phyloP scores from a whole-genome alignment of 1,140 invertebrate genomes.

The Schlechtendalia chinensis region DNA sequence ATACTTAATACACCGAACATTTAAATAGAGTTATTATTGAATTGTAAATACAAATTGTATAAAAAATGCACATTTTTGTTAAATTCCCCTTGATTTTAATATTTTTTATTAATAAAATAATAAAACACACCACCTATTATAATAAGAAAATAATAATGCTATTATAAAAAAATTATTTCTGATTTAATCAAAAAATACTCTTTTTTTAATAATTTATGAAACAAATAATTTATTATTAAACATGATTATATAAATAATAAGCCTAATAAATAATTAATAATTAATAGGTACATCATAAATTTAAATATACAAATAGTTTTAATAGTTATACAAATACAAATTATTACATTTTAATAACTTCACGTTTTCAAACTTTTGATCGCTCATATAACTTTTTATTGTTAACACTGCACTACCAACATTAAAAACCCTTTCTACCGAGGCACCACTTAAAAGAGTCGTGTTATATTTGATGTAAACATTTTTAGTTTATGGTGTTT shows the following conservation, averaged over 20 bases:
- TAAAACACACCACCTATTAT: background rate
- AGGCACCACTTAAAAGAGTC: background rate
- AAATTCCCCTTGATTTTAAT: background rate
- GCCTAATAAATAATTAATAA: background rate
- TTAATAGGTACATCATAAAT: no score
- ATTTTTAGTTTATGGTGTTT: background rate
- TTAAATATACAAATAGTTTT: background rate
- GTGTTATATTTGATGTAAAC: conserved; percentile 5
- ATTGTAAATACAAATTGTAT: background rate
- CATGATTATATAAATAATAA: background rate
- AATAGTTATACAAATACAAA: background rate
- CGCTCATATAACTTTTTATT: background rate
- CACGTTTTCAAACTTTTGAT: conserved; percentile 9
- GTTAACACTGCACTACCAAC: background rate
- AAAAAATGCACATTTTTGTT: background rate
- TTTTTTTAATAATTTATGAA: background rate
- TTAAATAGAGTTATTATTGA: background rate
- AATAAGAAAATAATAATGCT: background rate
- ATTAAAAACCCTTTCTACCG: conserved; percentile 1
- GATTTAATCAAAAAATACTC: background rate
- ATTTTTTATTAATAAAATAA: background rate
- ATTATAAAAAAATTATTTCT: no score
- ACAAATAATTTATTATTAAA: background rate
- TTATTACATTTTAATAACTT: conserved; percentile 7
- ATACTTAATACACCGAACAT: background rate